phyloP scores from a whole-genome alignment of 2,113 vertebrate genomes.

The Zonotrichia leucophrys region DNA sequence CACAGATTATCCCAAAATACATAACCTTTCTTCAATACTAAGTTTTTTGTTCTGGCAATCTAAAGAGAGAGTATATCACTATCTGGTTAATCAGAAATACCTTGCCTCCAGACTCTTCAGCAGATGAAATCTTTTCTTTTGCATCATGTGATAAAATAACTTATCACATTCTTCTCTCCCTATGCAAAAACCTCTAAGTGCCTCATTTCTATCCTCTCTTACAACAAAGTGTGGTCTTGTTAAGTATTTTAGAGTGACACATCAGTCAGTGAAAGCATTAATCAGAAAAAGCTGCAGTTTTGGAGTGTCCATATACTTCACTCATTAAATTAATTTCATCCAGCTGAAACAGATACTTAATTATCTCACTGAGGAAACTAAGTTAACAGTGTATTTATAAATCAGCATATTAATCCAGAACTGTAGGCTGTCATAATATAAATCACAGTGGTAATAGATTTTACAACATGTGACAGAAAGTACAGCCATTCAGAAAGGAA shows the following conservation, averaged over 20 bases:
- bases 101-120: neutral
- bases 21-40: neutral
- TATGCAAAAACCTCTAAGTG: neutral
- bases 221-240: neutral
- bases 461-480: neutral
- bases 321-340: neutral
- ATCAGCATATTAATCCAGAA: neutral
- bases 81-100: neutral
- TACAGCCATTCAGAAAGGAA: neutral
- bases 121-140: neutral
- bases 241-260: neutral
- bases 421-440: neutral
- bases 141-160: neutral
- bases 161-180: neutral
- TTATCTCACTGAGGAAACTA: neutral
- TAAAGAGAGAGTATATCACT: neutral
- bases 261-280: neutral
- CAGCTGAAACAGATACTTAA: neutral
- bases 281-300: neutral
- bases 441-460: neutral
- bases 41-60: neutral
- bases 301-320: neutral
- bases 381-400: neutral
- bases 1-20: neutral
- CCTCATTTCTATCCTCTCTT: neutral